Evolutionary conservation across 2,113 vertebrate genomes (phyloP).

Genomic region (Centropus unirufus): DNA sequence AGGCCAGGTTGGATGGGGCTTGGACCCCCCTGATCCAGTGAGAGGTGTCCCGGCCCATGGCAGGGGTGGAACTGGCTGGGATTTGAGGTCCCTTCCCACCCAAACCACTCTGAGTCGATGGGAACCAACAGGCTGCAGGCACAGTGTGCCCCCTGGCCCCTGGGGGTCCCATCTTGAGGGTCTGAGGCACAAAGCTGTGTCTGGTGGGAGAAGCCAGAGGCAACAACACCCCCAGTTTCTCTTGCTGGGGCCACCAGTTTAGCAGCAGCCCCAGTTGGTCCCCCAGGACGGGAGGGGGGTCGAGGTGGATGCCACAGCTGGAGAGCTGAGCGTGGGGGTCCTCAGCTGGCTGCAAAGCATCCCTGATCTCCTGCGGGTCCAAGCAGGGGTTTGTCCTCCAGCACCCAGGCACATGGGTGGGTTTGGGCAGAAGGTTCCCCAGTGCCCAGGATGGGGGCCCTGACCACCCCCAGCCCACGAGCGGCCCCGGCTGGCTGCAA

Average conservation of each 20-base stretch:
- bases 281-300: not conserved
- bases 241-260: rapidly evolving
- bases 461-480: not conserved
- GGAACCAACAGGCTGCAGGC: not conserved
- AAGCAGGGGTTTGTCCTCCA: too few species aligned
- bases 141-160: not conserved
- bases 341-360: not conserved
- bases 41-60: not conserved
- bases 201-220: not conserved
- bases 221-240: rapidly evolving
- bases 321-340: not conserved
- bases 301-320: rapidly evolving
- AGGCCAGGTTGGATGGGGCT: not conserved
- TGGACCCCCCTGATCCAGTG: not conserved
- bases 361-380: not conserved
- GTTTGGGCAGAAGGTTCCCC: not conserved
- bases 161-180: not conserved
- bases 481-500: not conserved
- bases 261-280: not conserved
- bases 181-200: not conserved
- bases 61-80: not conserved
- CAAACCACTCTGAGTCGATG: not conserved
- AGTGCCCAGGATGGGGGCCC: not conserved
- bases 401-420: not conserved
- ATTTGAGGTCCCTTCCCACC: not conserved